Evolutionary conservation across 2,113 vertebrate genomes (phyloP).

Genomic region (Siniperca chuatsi): DNA sequence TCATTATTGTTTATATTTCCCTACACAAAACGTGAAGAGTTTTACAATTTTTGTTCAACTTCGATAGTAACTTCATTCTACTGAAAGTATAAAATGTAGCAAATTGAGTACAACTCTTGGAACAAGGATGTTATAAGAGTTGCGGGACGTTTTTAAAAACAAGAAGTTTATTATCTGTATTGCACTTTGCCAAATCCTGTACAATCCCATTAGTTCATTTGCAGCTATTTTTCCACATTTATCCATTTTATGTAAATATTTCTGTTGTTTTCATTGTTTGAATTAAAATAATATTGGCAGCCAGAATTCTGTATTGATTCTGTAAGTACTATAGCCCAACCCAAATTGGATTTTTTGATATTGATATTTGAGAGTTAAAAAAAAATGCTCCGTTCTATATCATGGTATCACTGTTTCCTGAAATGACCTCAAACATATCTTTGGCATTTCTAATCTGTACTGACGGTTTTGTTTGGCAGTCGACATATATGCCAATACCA

Average conservation of each 20-base stretch:
- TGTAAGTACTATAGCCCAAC: background rate
- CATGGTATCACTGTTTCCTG: background rate
- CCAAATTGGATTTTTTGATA: background rate
- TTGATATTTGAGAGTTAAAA: background rate
- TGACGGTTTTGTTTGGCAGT: background rate
- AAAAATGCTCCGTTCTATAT: background rate
- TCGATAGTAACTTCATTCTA: background rate
- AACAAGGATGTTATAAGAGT: too few species aligned
- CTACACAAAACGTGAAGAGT: background rate
- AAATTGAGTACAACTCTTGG: background rate
- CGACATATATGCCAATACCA: too few species aligned
- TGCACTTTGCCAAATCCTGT: background rate
- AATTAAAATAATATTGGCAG: background rate
- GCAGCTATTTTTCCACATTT: background rate
- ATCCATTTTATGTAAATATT: too few species aligned
- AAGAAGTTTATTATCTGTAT: background rate
- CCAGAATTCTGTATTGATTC: background rate
- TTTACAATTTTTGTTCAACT: background rate
- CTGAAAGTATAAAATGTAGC: too few species aligned
- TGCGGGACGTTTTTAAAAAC: too few species aligned
- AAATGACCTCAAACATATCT: background rate
- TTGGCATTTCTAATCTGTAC: background rate
- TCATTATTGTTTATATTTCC: background rate
- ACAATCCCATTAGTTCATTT: background rate
- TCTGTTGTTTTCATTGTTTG: background rate